Evolutionary conservation across 2,113 vertebrate species (phyloP).

Genomic region (Morone saxatilis): DNA sequence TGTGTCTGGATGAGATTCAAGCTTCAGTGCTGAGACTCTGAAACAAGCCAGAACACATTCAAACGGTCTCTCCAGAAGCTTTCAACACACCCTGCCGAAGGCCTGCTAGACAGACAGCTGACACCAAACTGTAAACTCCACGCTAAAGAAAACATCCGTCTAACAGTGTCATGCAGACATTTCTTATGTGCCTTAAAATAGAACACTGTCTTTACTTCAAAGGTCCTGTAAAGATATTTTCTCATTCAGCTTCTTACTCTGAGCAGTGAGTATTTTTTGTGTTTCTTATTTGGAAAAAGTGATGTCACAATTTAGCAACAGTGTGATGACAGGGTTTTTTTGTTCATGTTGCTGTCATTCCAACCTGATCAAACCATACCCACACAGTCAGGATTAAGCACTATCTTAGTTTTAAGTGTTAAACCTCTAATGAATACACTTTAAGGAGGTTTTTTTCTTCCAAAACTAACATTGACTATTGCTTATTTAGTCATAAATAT

Average conservation of each 20-base stretch:
- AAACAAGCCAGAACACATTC: slow-evolving; percentile 54
- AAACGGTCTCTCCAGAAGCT: slow-evolving; percentile 16
- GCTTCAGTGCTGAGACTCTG: not conserved
- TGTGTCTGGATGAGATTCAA: slow-evolving; percentile 25
- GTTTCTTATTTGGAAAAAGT: not conserved
- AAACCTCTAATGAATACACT: not conserved
- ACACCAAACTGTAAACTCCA: not conserved
- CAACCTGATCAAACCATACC: not conserved
- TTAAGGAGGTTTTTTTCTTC: not conserved
- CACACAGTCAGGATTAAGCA: not conserved
- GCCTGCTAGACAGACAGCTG: not conserved
- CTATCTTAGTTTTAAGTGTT: not conserved
- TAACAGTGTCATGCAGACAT: not conserved
- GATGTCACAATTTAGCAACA: not conserved
- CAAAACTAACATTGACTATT: too few relatives aligned
- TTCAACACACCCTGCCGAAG: slow-evolving; percentile 11
- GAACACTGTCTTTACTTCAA: not conserved
- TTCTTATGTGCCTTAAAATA: not conserved
- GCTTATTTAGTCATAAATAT: too few relatives aligned
- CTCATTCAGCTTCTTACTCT: not conserved
- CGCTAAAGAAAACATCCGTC: not conserved
- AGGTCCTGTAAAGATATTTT: not conserved
- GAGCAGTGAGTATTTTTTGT: not conserved
- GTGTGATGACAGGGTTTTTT: not conserved
- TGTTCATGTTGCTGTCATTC: not conserved